Conservation (phyloP, 1,140 invertebrate species). For the Nasonia vitripennis region DNA sequence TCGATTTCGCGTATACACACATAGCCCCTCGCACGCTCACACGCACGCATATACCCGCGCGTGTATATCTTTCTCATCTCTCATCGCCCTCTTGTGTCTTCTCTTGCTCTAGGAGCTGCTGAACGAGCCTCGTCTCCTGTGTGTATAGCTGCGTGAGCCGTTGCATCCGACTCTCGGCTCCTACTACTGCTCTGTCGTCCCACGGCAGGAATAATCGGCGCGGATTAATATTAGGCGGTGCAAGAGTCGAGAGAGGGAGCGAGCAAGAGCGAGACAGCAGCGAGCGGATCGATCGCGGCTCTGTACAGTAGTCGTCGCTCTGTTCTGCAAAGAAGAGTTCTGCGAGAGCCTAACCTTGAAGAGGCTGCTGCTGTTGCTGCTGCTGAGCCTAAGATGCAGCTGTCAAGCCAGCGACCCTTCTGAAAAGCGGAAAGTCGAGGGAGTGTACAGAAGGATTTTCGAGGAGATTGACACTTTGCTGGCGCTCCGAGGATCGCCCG, state of each 20-base stretch:
- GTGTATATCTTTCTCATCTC: background rate
- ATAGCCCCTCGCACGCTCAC: background rate
- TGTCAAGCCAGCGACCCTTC: conserved; percentile 20
- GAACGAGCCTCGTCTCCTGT: conserved; percentile 3
- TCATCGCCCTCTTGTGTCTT: background rate
- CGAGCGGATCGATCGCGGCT: conserved; percentile 36
- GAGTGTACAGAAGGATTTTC: conserved; percentile 5
- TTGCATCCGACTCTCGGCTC: background rate
- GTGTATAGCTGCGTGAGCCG: background rate
- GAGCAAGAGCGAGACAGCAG: conserved; percentile 1
- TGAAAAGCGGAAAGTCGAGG: conserved; percentile 21
- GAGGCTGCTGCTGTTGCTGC: conserved; percentile 1
- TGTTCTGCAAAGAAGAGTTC: background rate
- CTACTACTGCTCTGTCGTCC: background rate
- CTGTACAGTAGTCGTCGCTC: background rate
- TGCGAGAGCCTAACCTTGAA: conserved; percentile 33
- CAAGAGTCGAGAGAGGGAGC: conserved; percentile 17
- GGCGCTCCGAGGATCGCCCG: conserved; percentile 2
- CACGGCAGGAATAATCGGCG: background rate
- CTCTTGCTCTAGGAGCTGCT: background rate
- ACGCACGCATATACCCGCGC: background rate
- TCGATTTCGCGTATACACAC: background rate
- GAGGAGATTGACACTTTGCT: background rate
- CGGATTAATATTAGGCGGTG: background rate
- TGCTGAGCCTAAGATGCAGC: conserved; percentile 29